A percentile compares a stretch with the other conserved stretches of the same genome.
phyloP scores from a whole-genome alignment of 2,113 vertebrate species.

The Pangasianodon hypophthalmus region DNA sequence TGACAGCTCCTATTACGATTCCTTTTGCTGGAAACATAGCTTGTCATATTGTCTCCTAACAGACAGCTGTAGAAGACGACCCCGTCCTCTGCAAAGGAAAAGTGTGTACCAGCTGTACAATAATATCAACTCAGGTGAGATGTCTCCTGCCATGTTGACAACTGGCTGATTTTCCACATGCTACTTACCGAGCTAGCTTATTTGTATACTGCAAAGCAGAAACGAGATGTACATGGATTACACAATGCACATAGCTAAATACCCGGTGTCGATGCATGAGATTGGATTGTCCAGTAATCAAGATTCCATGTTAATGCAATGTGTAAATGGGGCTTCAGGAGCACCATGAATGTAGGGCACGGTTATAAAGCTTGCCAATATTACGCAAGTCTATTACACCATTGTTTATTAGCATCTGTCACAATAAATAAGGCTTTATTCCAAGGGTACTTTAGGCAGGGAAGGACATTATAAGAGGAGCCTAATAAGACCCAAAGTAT shows the following conservation, averaged over 20 bases:
- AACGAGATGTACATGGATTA: neutral
- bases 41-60: neutral
- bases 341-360: neutral
- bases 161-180: neutral
- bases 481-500: conserved; percentile 35
- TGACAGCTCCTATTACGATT: neutral
- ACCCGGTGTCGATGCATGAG: neutral
- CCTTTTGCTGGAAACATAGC: neutral
- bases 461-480: conserved; percentile 24
- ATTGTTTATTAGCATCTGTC: conserved; percentile 40
- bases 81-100: neutral
- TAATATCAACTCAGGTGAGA: neutral
- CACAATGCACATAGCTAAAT: neutral
- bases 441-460: neutral
- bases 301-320: neutral
- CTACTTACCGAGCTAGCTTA: neutral
- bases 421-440: conserved; percentile 28
- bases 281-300: neutral
- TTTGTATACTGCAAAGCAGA: neutral
- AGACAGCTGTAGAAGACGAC: neutral
- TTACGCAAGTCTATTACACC: conserved; percentile 25
- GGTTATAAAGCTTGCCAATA: neutral
- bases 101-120: neutral
- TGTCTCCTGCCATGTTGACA: neutral
- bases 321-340: neutral